Evolutionary conservation across 2,888 invertebrate genomes (phyloP).

Genomic region (Microdon myrmicae): DNA sequence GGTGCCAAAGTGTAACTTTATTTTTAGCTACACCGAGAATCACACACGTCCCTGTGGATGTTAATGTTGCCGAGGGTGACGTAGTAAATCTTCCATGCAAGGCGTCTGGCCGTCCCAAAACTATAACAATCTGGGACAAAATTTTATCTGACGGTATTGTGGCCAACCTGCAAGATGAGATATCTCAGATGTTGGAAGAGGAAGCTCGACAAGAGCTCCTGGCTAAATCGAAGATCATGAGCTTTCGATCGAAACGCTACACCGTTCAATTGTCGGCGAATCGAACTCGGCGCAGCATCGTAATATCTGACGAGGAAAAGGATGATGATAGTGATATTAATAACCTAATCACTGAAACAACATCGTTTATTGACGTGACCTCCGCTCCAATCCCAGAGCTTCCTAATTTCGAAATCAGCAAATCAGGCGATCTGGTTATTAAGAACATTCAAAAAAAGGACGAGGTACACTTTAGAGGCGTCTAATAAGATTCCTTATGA

Average conservation of each 20-base stretch:
- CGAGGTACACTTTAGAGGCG: conserved; percentile 41
- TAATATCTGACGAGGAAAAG: conserved; percentile 44
- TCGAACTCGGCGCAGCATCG: conserved; percentile 42
- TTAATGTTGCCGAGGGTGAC: conserved; percentile 53
- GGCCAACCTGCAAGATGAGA: conserved; percentile 41
- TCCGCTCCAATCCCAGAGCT: conserved; percentile 46
- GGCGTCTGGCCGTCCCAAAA: conserved; percentile 54
- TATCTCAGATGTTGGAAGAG: conserved; percentile 65
- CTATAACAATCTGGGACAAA: conserved; percentile 55
- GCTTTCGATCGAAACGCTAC: conserved; percentile 54
- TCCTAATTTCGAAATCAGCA: conserved; percentile 54
- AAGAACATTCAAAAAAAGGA: conserved; percentile 54
- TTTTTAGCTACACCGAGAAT: conserved; percentile 55
- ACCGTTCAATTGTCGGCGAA: conserved; percentile 1
- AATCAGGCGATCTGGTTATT: conserved; percentile 55
- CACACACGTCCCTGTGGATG: conserved; percentile 56
- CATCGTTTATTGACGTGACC: conserved; percentile 40
- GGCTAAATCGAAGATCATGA: conserved; percentile 57
- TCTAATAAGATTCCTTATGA: not conserved
- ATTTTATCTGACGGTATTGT: conserved; percentile 42
- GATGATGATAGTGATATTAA: conserved; percentile 46
- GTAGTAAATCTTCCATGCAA: conserved; percentile 56
- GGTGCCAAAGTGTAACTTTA: not conserved
- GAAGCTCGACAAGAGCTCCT: conserved; percentile 53
- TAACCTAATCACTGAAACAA: conserved; percentile 36